Conservation (phyloP, 1,140 invertebrate species). For the Dendroctonus valens region DNA sequence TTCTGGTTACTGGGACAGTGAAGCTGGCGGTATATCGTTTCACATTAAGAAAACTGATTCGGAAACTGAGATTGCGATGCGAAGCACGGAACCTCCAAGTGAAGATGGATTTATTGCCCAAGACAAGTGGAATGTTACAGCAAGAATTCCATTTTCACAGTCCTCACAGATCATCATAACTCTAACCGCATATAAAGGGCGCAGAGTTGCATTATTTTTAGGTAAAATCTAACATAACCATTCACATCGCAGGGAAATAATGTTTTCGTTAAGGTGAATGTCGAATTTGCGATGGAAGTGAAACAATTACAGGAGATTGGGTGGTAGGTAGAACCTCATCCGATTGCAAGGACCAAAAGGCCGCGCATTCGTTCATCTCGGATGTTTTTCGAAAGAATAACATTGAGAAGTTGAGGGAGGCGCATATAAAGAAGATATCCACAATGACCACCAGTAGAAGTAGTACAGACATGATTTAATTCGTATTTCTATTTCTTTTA, state of each 20-base stretch:
- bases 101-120: constrained; percentile 39
- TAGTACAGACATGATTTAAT: no score
- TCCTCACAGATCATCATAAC: constrained; percentile 38
- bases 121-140: constrained; percentile 38
- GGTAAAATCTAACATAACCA: constrained; percentile 27
- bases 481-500: no score
- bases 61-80: constrained; percentile 6
- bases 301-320: constrained; percentile 44
- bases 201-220: constrained; percentile 39
- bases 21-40: constrained; percentile 40
- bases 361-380: constrained; percentile 38
- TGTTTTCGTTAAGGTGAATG: constrained; percentile 40
- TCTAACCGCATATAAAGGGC: constrained; percentile 36
- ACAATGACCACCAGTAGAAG: no score
- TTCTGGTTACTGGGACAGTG: constrained; percentile 43
- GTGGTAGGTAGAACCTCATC: constrained; percentile 38
- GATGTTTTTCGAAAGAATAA: constrained; percentile 42
- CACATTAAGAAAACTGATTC: constrained; percentile 28
- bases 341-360: constrained; percentile 43
- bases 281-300: constrained; percentile 40
- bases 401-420: constrained; percentile 23
- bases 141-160: constrained; percentile 36
- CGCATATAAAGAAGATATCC: constrained; percentile 21
- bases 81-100: constrained; percentile 30
- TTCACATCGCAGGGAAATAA: neutral